Evolutionary conservation across 2,888 invertebrate genomes (phyloP).

Genomic region (Plagodis pulveraria): DNA sequence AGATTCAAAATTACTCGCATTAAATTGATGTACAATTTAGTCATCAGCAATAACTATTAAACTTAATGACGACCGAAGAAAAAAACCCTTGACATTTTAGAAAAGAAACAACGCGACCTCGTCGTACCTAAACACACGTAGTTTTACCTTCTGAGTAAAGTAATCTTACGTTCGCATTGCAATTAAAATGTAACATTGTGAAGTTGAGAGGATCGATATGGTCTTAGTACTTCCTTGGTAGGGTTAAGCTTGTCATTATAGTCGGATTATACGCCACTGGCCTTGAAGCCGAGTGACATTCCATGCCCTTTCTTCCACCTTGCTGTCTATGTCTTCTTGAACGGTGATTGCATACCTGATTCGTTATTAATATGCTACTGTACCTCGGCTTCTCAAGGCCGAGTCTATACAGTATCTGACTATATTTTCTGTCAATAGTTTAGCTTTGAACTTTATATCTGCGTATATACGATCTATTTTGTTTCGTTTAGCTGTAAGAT

Average conservation of each 20-base stretch:
- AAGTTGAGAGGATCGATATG: slow-evolving; percentile 44
- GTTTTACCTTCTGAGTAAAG: slow-evolving; percentile 64
- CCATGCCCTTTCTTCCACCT: slow-evolving; percentile 83
- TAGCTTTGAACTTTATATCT: slow-evolving; percentile 29
- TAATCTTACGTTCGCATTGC: slow-evolving; percentile 35
- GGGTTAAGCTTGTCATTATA: slow-evolving; percentile 40
- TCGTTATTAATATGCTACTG: slow-evolving; percentile 77
- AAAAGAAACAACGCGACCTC: slow-evolving; percentile 62
- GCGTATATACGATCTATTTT: slow-evolving; percentile 18
- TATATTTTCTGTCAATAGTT: slow-evolving; percentile 1
- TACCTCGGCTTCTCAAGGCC: slow-evolving; percentile 68
- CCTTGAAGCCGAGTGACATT: slow-evolving; percentile 74
- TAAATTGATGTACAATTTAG: slow-evolving; percentile 38
- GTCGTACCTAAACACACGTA: slow-evolving; percentile 57
- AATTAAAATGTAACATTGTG: slow-evolving; percentile 57
- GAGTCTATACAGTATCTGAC: slow-evolving; percentile 58
- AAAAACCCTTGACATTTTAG: slow-evolving; percentile 77
- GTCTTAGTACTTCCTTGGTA: slow-evolving; percentile 44
- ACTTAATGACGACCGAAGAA: slow-evolving; percentile 51
- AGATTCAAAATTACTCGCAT: slow-evolving; percentile 33
- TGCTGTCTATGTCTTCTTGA: slow-evolving; percentile 75
- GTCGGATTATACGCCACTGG: slow-evolving; percentile 55
- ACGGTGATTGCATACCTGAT: slow-evolving; percentile 80
- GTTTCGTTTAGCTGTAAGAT: slow-evolving; percentile 7
- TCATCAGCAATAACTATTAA: slow-evolving; percentile 37